phyloP scores from a whole-genome alignment of 2,797 vertebrate species.

The Danio choprae region DNA sequence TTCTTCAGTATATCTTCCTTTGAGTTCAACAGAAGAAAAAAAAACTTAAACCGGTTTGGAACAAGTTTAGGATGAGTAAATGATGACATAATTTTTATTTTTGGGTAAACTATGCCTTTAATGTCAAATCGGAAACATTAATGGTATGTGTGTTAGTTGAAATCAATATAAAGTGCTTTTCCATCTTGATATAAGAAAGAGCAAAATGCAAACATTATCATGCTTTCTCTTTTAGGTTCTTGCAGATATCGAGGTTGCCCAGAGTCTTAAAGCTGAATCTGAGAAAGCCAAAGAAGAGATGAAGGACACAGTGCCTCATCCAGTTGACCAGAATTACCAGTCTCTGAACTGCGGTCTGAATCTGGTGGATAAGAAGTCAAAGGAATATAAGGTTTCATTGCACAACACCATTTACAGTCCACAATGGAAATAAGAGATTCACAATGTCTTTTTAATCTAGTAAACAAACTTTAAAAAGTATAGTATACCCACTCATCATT shows the following conservation, averaged over 20 bases:
- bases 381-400: conserved; percentile 73
- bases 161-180: background rate
- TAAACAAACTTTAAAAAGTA: background rate
- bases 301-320: conserved; percentile 80
- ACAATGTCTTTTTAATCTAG: background rate
- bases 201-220: background rate
- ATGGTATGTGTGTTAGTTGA: background rate
- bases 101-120: too few species aligned
- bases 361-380: conserved; percentile 68
- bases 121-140: background rate
- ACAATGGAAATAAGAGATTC: background rate
- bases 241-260: conserved; percentile 91
- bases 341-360: conserved; percentile 87
- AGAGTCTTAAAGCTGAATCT: conserved; percentile 87
- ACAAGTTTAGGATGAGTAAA: too few species aligned
- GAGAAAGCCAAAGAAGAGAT: conserved; percentile 77
- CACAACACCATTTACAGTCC: background rate
- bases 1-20: too few species aligned
- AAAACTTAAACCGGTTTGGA: background rate
- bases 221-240: conserved; percentile 79
- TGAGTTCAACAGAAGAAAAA: background rate
- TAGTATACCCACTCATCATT: too few species aligned
- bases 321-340: conserved; percentile 83
- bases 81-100: too few species aligned
- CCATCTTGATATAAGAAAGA: background rate